A percentile compares a stretch with the other conserved stretches of the same genome.
These are phyloP conservation scores for Poeciliopsis turrubarensis DNA, from an alignment of 2,113 vertebrate genomes.

Conservation along the genomic window DNA sequence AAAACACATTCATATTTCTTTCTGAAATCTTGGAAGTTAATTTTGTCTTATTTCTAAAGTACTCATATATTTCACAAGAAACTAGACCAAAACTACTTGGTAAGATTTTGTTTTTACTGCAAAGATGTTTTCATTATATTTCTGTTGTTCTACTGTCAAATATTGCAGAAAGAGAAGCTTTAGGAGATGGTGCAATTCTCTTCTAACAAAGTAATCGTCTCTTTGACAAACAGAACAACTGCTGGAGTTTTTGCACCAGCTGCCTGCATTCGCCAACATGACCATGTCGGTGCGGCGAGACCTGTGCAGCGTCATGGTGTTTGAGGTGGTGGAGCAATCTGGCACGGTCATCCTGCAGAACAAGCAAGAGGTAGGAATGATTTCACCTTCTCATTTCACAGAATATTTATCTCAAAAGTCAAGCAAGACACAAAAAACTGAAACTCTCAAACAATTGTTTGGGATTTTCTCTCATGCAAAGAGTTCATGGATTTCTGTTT, in stretches of 20 bases:
- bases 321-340: conserved; percentile 94
- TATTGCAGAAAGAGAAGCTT: neutral
- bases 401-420: too few relatives aligned
- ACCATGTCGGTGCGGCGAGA: conserved; percentile 97
- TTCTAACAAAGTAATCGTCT: neutral
- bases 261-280: conserved; percentile 98
- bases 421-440: neutral
- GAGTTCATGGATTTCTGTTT: too few relatives aligned
- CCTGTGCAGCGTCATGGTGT: conserved; percentile 95
- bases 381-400: neutral
- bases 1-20: too few relatives aligned
- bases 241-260: conserved; percentile 96
- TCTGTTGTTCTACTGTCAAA: neutral
- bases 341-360: conserved; percentile 90
- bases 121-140: neutral
- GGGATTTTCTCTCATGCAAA: too few relatives aligned
- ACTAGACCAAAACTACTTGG: too few relatives aligned
- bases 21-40: too few relatives aligned
- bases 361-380: conserved; percentile 88
- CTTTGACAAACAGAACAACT: conserved; percentile 85
- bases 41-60: too few relatives aligned
- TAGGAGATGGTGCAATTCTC: neutral
- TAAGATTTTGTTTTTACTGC: neutral
- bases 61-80: too few relatives aligned
- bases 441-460: neutral